Evolutionary conservation across 64 coral and sea anemone genomes (phyloP).

Genomic region (Montipora foliosa): DNA sequence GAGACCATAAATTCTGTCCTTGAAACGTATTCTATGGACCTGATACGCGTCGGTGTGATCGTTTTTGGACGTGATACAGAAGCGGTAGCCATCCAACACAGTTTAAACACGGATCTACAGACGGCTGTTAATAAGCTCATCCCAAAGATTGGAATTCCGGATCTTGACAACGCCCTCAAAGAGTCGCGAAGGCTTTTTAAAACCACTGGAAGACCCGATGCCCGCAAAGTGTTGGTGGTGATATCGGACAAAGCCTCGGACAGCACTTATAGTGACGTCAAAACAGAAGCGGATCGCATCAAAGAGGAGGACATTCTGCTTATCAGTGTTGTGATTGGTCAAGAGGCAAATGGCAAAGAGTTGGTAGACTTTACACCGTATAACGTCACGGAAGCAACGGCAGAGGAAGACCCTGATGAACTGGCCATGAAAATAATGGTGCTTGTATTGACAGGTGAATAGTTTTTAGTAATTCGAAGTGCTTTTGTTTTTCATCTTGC

Average conservation of each 20-base stretch:
- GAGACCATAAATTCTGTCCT: slow-evolving; percentile 74
- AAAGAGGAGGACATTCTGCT: slow-evolving; percentile 56
- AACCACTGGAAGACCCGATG: slow-evolving; percentile 68
- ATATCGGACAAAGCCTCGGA: slow-evolving; percentile 71
- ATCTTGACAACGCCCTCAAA: slow-evolving; percentile 65
- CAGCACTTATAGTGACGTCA: slow-evolving; percentile 39
- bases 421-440: slow-evolving; percentile 69
- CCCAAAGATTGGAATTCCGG: slow-evolving; percentile 52
- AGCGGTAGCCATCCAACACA: neutral
- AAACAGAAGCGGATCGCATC: slow-evolving; percentile 60
- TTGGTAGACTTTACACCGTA: slow-evolving; percentile 58
- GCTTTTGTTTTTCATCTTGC: too few relatives aligned
- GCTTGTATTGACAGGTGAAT: slow-evolving; percentile 73
- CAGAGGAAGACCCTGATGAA: slow-evolving; percentile 53
- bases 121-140: neutral
- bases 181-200: slow-evolving; percentile 82
- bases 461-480: neutral
- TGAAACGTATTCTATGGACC: slow-evolving; percentile 67
- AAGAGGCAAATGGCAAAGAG: slow-evolving; percentile 54
- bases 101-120: neutral
- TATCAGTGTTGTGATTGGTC: slow-evolving; percentile 85
- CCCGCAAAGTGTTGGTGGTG: slow-evolving; percentile 85
- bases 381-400: slow-evolving; percentile 42
- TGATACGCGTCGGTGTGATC: slow-evolving; percentile 68
- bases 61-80: slow-evolving; percentile 48